Evolutionary conservation across 2,113 vertebrate genomes (phyloP), one percentile per base, ranked within the genome.

Genomic region (Channa argus): DNA sequence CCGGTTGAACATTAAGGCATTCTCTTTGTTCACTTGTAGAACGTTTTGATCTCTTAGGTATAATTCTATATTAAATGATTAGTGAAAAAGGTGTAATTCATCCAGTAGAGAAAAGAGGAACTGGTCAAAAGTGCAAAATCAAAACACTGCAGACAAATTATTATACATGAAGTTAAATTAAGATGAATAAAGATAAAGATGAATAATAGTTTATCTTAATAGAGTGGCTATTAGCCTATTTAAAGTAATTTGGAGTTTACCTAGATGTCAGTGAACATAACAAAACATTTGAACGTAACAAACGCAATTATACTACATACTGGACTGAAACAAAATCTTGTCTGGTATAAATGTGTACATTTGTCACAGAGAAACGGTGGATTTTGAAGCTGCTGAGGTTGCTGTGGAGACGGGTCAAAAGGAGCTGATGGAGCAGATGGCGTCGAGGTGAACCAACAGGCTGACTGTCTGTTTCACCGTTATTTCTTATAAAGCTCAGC

Each of bases 351-450:
- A 38, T 47, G 43, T 55, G 47, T 45, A 6, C 38, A 63, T 59
- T 70, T 15, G 61, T 71, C 36, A 33, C 54, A 45, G 54, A 37
- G 13, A 46, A 72, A 38, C 55, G 60, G 55, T 46, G 55, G 58
- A 72, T 59, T 71, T 3, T 39, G 53, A 13, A 64, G 55, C 71
- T 64, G 67, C 77, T 41, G 63, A 70, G 76, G 67, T 71, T 68
- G 71, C 77, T 38, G 53, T 79, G 80, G 82, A 13, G 84, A 67
- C 5, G 47, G 83, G 79, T 90, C 82, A 88, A 74, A 82, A 54
- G 78, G 85, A 87, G 78, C 83, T 45, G 82, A 62, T 56, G 59
- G 70, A 88, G 82, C 91, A 92, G 91, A 92, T 92, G 91, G 91
- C 78, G 11, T 63, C 7, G 73, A 74, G 76, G 80, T 68, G 80